Base-by-base conservation (phyloP, 2,797 vertebrate genomes). In the Parambassis ranga region DNA sequence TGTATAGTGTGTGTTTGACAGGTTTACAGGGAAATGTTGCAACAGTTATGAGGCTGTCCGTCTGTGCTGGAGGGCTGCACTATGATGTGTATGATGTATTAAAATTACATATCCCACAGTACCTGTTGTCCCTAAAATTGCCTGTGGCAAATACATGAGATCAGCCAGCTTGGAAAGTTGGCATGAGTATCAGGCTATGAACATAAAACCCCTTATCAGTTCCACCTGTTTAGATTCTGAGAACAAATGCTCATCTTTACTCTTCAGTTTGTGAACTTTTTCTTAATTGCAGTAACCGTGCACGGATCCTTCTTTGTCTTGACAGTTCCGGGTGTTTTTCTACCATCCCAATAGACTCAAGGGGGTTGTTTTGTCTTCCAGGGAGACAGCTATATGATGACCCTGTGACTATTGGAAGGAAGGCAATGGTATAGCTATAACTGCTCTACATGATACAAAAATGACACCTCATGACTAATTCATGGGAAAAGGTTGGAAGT, bases 21-120 rank as follows among this genome's bases (percentile, higher is more conserved):
- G 43, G 23, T 49, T 65, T 50, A 55, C 55, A 71, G 13, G 8
- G 38, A 41, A 68, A 14, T 5, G 1, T 24, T 46, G 5, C 59
- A 60, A 42, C 27, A 32, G n/a, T 62, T 58, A 58, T 42, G 10
- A 52, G 35, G 53, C 33, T 6, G 38, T 28, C 46, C 67, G 72
- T 75, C 58, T 67, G 65, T 38, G 39, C 50, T 65, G 49, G 18
- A 19, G 11, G 23, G 37, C 22, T 51, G 31, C 44, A 71, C 27
- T 66, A 36, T 10, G n/a, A 19, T 36, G 46, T 57, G 44, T 58
- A 47, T 77, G 75, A 60, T 57, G 44, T 58, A 47, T 77, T 75
- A 60, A 71, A 71, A 52, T 44, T 35, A 41, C 44, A 19, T 36
- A 14, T 36, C 35, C 32, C 49, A 18, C n/a, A 22, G 39, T 39